phyloP scores from a whole-genome alignment of 2,888 invertebrate species.

The Gnatocerus cornutus region DNA sequence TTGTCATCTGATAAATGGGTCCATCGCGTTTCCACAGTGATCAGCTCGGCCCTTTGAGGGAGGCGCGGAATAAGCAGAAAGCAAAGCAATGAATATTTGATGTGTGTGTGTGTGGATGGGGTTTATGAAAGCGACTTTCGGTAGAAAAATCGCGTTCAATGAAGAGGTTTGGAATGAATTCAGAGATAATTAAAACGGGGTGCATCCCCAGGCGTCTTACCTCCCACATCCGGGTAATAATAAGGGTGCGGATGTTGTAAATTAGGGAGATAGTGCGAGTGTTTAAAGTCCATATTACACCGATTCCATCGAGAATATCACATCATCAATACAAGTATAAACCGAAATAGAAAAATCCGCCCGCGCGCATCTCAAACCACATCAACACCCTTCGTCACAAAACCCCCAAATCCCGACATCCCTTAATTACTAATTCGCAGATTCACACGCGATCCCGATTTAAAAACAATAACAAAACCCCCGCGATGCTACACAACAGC shows the following conservation, averaged over 20 bases:
- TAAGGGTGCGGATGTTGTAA: constrained; percentile 61
- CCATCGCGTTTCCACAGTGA: constrained; percentile 32
- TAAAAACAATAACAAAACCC: constrained; percentile 39
- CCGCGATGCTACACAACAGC: constrained; percentile 24
- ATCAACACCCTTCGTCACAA: constrained; percentile 28
- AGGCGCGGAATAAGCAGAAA: constrained; percentile 34
- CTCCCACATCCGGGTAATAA: constrained; percentile 57
- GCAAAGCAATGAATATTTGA: constrained; percentile 50
- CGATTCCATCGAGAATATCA: constrained; percentile 1
- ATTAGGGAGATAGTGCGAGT: constrained; percentile 56
- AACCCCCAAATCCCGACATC: constrained; percentile 19
- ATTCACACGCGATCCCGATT: constrained; percentile 14
- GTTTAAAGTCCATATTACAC: constrained; percentile 62
- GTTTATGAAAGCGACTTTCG: constrained; percentile 25
- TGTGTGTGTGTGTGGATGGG: constrained; percentile 41
- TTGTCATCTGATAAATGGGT: constrained; percentile 32
- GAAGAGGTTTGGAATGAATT: neutral
- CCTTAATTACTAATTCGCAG: constrained; percentile 24
- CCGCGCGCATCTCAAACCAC: constrained; percentile 32
- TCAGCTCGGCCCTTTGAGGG: constrained; percentile 35
- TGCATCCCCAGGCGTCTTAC: constrained; percentile 47
- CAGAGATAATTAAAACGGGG: constrained; percentile 22
- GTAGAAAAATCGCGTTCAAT: too few relatives aligned
- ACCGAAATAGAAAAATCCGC: constrained; percentile 21
- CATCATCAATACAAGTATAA: constrained; percentile 13